phyloP scores from a whole-genome alignment of 2,888 invertebrate species.

The Steromphala cineraria region DNA sequence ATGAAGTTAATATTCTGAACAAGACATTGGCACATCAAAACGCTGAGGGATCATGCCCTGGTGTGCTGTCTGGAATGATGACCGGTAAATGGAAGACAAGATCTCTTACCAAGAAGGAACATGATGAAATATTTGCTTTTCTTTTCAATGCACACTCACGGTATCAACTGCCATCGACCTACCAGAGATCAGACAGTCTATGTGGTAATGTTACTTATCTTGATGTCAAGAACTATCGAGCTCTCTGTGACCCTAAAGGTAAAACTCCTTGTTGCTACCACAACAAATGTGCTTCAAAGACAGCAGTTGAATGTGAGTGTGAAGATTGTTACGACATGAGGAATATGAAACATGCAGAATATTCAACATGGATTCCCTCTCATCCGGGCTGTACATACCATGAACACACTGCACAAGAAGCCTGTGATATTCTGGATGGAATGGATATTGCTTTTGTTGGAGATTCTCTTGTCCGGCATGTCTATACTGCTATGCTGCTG shows the following conservation, averaged over 20 bases:
- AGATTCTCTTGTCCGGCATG: constrained; percentile 36
- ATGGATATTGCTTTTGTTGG: constrained; percentile 33
- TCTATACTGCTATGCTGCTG: constrained; percentile 30
- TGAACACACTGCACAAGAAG: not conserved
- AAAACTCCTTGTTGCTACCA: constrained; percentile 37
- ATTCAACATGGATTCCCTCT: constrained; percentile 29
- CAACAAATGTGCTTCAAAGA: constrained; percentile 28
- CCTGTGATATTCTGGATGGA: constrained; percentile 24
- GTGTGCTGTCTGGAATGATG: not conserved
- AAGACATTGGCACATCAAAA: too few relatives aligned
- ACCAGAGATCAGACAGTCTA: not conserved
- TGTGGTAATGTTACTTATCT: constrained; percentile 4
- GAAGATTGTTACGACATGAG: constrained; percentile 31
- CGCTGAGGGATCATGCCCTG: not conserved
- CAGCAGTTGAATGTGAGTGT: constrained; percentile 33
- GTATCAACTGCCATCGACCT: not conserved
- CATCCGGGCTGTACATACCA: constrained; percentile 10
- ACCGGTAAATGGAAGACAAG: not conserved
- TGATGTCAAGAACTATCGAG: constrained; percentile 26
- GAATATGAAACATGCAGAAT: constrained; percentile 28
- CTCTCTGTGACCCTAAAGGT: constrained; percentile 36
- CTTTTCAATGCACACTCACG: not conserved
- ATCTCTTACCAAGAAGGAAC: not conserved
- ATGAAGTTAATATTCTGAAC: too few relatives aligned
- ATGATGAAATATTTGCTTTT: not conserved